These are phyloP conservation scores for Pseudeuparius sepicola DNA, from an alignment of 2,888 invertebrate species.

Conservation along the genomic window DNA sequence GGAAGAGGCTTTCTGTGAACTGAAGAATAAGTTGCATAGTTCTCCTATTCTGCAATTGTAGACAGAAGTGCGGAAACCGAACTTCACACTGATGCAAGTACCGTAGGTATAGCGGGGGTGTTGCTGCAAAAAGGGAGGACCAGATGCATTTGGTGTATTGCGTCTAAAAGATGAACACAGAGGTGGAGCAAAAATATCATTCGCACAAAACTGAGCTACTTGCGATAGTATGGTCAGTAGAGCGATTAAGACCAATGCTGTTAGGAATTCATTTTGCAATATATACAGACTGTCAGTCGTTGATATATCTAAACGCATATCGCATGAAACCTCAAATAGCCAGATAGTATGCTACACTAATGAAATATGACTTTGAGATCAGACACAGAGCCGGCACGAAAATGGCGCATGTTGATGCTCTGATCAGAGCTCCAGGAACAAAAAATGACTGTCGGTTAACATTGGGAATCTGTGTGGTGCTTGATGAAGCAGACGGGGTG, in stretches of 20 bases:
- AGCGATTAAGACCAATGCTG: conserved; percentile 24
- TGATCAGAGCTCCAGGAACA: conserved; percentile 24
- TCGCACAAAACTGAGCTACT: conserved; percentile 25
- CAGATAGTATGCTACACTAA: conserved; percentile 20
- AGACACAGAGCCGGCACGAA: conserved; percentile 22
- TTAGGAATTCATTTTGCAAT: conserved; percentile 25
- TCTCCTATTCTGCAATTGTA: conserved; percentile 20
- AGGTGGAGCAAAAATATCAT: conserved; percentile 24
- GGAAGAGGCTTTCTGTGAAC: conserved; percentile 12
- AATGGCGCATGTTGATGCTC: conserved; percentile 24
- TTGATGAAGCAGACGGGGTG: conserved; percentile 8
- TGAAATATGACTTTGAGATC: conserved; percentile 25
- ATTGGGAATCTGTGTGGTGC: no score
- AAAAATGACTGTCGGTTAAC: no score
- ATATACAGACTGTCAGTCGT: conserved; percentile 27
- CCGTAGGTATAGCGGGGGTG: conserved; percentile 23
- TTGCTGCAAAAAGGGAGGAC: no score
- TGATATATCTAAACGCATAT: conserved; percentile 22
- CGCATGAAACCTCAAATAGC: conserved; percentile 26
- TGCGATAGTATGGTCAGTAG: conserved; percentile 25
- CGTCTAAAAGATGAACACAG: conserved; percentile 24
- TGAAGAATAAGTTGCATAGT: conserved; percentile 14
- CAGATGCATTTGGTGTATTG: conserved; percentile 24
- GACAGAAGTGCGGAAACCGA: conserved; percentile 16
- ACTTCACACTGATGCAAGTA: conserved; percentile 21